phyloP scores from a whole-genome alignment of 2,888 invertebrate species.

The Electrophaes corylata region DNA sequence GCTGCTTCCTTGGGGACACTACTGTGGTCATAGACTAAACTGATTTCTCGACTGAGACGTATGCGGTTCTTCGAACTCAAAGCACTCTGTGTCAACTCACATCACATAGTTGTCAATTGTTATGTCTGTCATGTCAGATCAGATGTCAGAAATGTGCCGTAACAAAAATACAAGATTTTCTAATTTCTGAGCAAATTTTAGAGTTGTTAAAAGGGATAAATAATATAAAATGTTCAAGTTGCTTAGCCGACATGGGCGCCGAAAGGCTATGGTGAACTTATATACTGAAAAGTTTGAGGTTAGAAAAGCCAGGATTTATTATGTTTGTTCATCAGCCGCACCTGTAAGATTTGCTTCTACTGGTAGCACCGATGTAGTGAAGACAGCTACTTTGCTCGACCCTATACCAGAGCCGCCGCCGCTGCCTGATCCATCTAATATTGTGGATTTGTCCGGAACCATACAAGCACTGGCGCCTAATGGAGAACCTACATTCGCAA shows the following conservation, averaged over 20 bases:
- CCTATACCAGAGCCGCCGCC: slow-evolving; percentile 78
- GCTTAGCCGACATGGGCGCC: slow-evolving; percentile 68
- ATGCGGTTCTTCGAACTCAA: too few relatives aligned
- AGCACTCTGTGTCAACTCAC: too few relatives aligned
- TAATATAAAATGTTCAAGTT: slow-evolving; percentile 70
- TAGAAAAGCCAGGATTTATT: slow-evolving; percentile 74
- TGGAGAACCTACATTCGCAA: slow-evolving; percentile 91
- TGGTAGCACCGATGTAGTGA: slow-evolving; percentile 55
- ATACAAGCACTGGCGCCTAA: slow-evolving; percentile 73
- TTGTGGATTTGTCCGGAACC: slow-evolving; percentile 62
- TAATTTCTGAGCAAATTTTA: slow-evolving; percentile 24
- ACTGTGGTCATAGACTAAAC: too few relatives aligned
- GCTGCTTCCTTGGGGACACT: too few relatives aligned
- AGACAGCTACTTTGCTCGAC: slow-evolving; percentile 57
- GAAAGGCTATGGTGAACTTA: slow-evolving; percentile 67
- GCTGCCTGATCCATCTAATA: slow-evolving; percentile 65
- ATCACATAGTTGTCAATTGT: slow-evolving; percentile 15
- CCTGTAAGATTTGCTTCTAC: slow-evolving; percentile 71
- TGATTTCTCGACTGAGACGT: too few relatives aligned
- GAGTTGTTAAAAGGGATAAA: slow-evolving; percentile 5
- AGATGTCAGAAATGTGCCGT: slow-evolving; percentile 55
- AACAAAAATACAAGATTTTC: slow-evolving; percentile 43
- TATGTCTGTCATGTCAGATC: neutral
- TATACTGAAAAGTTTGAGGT: slow-evolving; percentile 74
- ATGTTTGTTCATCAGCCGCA: slow-evolving; percentile 70